A percentile compares a stretch with the other conserved stretches of the same genome.
phyloP scores from a whole-genome alignment of 1,140 invertebrate genomes.

The Babylonia areolata region DNA sequence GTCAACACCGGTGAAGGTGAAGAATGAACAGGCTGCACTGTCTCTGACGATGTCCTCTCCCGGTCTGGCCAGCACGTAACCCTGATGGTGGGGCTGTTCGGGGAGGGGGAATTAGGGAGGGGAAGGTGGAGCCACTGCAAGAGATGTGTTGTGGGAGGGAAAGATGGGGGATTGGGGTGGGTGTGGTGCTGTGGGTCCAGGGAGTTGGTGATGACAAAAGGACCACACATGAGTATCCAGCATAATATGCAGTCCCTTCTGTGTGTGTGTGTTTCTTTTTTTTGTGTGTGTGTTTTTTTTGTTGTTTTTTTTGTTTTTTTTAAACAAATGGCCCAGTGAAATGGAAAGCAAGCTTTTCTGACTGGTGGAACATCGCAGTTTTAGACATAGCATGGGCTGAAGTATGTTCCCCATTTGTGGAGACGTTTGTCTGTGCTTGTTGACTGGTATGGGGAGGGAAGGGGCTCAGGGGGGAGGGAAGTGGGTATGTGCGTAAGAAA shows the following conservation, averaged over 20 bases:
- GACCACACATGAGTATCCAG: background rate
- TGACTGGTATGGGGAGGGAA: background rate
- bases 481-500: no score
- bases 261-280: background rate
- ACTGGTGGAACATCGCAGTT: no score
- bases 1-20: background rate
- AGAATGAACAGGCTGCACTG: no score
- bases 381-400: no score
- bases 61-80: slow-evolving; percentile 2
- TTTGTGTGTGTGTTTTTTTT: background rate
- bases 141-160: background rate
- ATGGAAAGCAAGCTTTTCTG: no score
- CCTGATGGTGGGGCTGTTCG: background rate
- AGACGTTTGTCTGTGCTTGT: background rate
- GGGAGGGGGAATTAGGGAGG: background rate
- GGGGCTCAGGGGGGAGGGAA: background rate
- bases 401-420: no score
- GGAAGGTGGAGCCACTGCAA: background rate
- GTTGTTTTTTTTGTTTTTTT: no score
- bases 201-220: background rate
- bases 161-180: background rate
- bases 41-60: background rate
- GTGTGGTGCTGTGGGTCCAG: background rate
- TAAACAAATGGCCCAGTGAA: no score
- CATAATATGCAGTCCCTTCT: background rate